Percentiles rank a stretch among this genome's conserved stretches.
These are phyloP conservation scores for Bothrops jararaca DNA, from an alignment of 2,113 vertebrate species.

Conservation along the genomic window DNA sequence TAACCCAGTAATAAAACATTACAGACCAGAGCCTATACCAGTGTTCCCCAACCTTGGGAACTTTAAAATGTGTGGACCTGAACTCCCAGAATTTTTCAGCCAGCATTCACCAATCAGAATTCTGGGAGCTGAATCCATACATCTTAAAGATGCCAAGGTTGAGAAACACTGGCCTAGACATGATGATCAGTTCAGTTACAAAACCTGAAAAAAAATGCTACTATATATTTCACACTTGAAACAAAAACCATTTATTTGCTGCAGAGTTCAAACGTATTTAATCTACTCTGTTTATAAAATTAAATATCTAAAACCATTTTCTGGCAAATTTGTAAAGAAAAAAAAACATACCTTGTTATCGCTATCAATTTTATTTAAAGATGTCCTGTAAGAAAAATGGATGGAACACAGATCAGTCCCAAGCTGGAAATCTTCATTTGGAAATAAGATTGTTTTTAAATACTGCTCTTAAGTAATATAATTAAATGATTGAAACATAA, in stretches of 20 bases:
- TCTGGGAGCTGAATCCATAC: neutral
- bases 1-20: neutral
- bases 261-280: neutral
- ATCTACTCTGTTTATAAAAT: neutral
- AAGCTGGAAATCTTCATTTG: neutral
- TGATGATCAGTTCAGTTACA: neutral
- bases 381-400: slow-evolving; percentile 56
- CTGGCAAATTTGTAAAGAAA: slow-evolving; percentile 19
- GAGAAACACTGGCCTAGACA: neutral
- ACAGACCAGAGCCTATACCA: neutral
- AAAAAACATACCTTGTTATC: slow-evolving; percentile 65
- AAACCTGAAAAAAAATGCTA: neutral
- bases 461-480: neutral
- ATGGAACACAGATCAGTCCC: neutral
- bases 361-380: slow-evolving; percentile 53
- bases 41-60: neutral
- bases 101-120: neutral
- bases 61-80: neutral
- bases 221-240: neutral
- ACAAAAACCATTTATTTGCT: neutral
- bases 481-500: neutral
- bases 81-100: neutral
- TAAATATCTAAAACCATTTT: neutral
- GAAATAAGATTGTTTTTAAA: neutral
- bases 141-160: neutral